These are phyloP conservation scores for Myrmecophaga tridactyla DNA, from an alignment of 2,113 vertebrate species.

Conservation along the genomic window DNA sequence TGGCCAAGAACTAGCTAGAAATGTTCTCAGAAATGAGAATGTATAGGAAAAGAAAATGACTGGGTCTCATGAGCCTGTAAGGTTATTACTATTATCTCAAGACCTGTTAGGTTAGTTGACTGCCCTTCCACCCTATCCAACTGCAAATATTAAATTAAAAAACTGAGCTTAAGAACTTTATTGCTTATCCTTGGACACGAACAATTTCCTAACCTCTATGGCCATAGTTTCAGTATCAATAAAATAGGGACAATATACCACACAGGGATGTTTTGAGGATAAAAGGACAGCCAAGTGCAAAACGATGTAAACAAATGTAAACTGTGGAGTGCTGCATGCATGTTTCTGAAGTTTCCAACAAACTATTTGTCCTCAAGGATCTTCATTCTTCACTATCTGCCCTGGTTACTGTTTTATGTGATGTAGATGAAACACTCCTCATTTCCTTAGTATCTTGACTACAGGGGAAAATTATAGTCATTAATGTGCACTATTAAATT, in stretches of 20 bases:
- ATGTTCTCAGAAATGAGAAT: background rate
- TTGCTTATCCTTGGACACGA: background rate
- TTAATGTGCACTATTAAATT: slow-evolving; percentile 58
- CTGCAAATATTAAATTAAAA: background rate
- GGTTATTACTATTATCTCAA: no score
- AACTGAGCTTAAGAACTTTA: background rate
- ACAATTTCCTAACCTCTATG: background rate
- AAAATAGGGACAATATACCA: background rate
- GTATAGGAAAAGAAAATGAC: background rate
- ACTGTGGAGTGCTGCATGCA: background rate
- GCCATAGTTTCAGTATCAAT: background rate
- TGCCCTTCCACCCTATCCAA: background rate
- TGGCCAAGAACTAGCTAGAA: background rate
- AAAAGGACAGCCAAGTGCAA: background rate
- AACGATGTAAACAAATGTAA: background rate
- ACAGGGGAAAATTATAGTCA: slow-evolving; percentile 58
- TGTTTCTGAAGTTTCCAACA: background rate
- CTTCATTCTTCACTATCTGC: background rate
- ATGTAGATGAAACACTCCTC: background rate
- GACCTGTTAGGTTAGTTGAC: background rate
- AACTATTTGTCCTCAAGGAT: background rate
- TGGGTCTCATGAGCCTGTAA: background rate
- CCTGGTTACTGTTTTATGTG: slow-evolving; percentile 7
- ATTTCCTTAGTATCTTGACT: slow-evolving; percentile 51
- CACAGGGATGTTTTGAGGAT: background rate